A percentile compares a stretch with the other conserved stretches of the same genome.
phyloP scores from a whole-genome alignment of 1,140 invertebrate species.

The Cataglyphis hispanica region DNA sequence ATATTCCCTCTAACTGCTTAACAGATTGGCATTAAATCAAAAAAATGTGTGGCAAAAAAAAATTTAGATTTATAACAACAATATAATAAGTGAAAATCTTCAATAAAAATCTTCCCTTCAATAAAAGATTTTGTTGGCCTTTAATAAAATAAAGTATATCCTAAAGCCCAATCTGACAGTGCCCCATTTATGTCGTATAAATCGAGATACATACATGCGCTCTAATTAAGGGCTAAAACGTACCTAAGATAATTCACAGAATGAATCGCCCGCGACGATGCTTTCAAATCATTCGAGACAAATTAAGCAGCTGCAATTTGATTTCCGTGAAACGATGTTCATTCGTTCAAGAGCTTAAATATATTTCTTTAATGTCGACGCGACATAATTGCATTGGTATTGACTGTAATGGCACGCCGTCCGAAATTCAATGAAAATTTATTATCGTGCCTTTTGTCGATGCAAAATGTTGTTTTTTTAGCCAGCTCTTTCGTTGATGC shows the following conservation, averaged over 20 bases:
- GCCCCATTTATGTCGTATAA: not conserved
- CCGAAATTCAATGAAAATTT: constrained; percentile 58
- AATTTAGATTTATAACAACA: no score
- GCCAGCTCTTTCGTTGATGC: not conserved
- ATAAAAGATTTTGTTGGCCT: constrained; percentile 16
- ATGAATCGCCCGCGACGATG: not conserved
- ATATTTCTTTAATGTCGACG: constrained; percentile 34
- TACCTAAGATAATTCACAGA: not conserved
- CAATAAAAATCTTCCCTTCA: constrained; percentile 3
- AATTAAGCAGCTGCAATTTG: constrained; percentile 36
- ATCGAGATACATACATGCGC: not conserved
- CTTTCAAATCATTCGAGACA: constrained; percentile 22
- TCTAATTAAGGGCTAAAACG: constrained; percentile 18
- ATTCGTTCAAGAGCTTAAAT: constrained; percentile 32
- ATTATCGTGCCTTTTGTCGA: constrained; percentile 26
- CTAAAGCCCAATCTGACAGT: not conserved
- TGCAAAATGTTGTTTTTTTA: constrained; percentile 2
- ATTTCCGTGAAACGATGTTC: constrained; percentile 28
- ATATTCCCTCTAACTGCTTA: no score
- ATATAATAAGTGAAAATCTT: constrained; percentile 7
- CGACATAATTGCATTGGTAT: constrained; percentile 42
- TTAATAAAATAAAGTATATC: not conserved
- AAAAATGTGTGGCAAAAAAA: no score
- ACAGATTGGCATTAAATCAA: no score
- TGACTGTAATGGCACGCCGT: constrained; percentile 36